Evolutionary conservation across 2,888 invertebrate genomes (phyloP).

Genomic region (Callimorpha dominula): DNA sequence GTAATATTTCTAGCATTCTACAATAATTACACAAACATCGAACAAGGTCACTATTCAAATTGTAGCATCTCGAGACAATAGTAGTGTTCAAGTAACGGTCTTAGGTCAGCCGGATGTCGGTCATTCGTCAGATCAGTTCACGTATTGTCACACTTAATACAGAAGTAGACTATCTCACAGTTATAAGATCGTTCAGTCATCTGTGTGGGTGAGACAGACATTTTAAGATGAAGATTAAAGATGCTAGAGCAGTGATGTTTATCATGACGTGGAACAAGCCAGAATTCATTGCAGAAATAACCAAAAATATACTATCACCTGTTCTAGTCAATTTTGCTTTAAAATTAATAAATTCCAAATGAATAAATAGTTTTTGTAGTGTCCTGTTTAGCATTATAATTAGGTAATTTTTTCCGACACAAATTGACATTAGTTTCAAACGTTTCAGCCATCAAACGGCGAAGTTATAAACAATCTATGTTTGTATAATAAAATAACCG

Average conservation of each 20-base stretch:
- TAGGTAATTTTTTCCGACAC: too few species aligned
- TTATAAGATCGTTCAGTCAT: background rate
- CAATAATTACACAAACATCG: background rate
- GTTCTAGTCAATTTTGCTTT: too few species aligned
- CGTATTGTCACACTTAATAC: slow-evolving; percentile 11
- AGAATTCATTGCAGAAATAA: background rate
- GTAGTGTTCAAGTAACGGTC: background rate
- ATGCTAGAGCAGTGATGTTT: background rate
- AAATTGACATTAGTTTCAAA: too few species aligned
- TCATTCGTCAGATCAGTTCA: slow-evolving; percentile 1
- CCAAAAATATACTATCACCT: background rate
- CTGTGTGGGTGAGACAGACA: slow-evolving; percentile 4
- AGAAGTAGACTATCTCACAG: slow-evolving; percentile 7
- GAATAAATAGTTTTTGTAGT: too few species aligned
- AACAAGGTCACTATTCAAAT: background rate
- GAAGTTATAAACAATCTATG: too few species aligned
- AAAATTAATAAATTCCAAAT: too few species aligned
- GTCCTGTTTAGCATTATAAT: too few species aligned
- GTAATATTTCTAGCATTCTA: background rate
- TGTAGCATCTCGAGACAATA: slow-evolving; percentile 7
- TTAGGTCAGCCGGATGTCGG: slow-evolving; percentile 14
- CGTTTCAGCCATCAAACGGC: too few species aligned
- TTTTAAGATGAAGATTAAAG: slow-evolving; percentile 5
- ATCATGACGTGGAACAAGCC: background rate
- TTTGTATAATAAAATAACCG: too few species aligned